These are phyloP conservation scores for Plagiodera versicolora DNA, from an alignment of 2,888 invertebrate genomes.

Conservation along the genomic window DNA sequence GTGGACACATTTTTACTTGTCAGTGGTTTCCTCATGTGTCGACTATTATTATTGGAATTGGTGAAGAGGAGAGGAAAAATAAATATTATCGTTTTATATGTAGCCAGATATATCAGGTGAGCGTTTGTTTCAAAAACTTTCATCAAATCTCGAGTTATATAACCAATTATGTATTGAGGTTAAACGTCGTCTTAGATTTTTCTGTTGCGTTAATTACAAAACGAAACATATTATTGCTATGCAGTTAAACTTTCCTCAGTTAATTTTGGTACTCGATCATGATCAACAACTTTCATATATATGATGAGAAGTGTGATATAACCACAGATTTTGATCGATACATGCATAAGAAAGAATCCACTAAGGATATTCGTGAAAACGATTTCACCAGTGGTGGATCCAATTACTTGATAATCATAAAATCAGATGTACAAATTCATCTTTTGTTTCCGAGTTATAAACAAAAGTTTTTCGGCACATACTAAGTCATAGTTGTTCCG, in stretches of 20 bases:
- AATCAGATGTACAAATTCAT: too few species aligned
- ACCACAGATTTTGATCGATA: too few species aligned
- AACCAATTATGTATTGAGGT: background rate
- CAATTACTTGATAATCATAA: too few species aligned
- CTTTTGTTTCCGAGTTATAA: too few species aligned
- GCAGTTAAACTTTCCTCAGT: background rate
- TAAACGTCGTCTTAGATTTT: background rate
- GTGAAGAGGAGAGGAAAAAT: slow-evolving; percentile 66
- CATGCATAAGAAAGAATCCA: too few species aligned
- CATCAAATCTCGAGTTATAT: background rate
- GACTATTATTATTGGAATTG: slow-evolving; percentile 67
- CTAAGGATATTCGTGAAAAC: too few species aligned
- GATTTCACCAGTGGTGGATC: too few species aligned
- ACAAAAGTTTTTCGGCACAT: too few species aligned
- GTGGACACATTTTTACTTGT: slow-evolving; percentile 74
- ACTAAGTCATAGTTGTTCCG: too few species aligned
- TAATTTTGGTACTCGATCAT: too few species aligned
- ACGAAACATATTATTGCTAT: background rate
- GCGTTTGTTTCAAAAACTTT: slow-evolving; percentile 5
- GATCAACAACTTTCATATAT: too few species aligned
- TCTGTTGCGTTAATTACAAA: background rate
- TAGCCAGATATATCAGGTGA: slow-evolving; percentile 71
- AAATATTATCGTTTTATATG: slow-evolving; percentile 64
- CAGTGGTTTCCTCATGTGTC: slow-evolving; percentile 71
- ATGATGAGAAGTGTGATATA: too few species aligned